phyloP scores from a whole-genome alignment of 2,888 invertebrate genomes.

The Euplagia quadripunctaria region DNA sequence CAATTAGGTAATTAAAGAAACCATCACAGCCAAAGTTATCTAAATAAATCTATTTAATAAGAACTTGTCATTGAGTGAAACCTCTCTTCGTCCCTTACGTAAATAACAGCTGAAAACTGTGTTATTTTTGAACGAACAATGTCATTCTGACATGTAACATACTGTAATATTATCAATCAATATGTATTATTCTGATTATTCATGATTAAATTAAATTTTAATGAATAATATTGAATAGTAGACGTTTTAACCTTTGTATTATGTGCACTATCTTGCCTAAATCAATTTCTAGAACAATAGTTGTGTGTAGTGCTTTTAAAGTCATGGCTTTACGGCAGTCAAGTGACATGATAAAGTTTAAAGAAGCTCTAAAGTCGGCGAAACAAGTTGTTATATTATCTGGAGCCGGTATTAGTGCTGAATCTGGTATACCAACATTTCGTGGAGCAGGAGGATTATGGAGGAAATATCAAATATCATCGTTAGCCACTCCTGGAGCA shows the following conservation, averaged over 20 bases:
- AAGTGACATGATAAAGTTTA: conserved; percentile 75
- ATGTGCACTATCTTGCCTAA: conserved; percentile 48
- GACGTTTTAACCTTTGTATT: conserved; percentile 29
- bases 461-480: conserved; percentile 62
- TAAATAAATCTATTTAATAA: no score
- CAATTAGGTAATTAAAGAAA: no score
- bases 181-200: neutral
- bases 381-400: conserved; percentile 88
- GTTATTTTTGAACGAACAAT: conserved; percentile 1
- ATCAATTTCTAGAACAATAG: conserved; percentile 34
- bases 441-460: conserved; percentile 91
- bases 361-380: conserved; percentile 82
- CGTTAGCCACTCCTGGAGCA: conserved; percentile 89
- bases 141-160: neutral
- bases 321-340: conserved; percentile 55
- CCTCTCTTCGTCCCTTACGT: no score
- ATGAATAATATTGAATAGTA: conserved; percentile 10
- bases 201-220: conserved; percentile 17
- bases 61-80: no score
- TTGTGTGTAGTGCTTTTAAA: conserved; percentile 33
- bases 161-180: neutral
- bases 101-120: neutral
- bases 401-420: conserved; percentile 91
- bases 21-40: no score
- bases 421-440: conserved; percentile 94